Percentiles rank a stretch among this genome's conserved stretches.
These are phyloP conservation scores for Macrostomum lignano DNA, from an alignment of 1,140 invertebrate genomes.

Conservation along the genomic window DNA sequence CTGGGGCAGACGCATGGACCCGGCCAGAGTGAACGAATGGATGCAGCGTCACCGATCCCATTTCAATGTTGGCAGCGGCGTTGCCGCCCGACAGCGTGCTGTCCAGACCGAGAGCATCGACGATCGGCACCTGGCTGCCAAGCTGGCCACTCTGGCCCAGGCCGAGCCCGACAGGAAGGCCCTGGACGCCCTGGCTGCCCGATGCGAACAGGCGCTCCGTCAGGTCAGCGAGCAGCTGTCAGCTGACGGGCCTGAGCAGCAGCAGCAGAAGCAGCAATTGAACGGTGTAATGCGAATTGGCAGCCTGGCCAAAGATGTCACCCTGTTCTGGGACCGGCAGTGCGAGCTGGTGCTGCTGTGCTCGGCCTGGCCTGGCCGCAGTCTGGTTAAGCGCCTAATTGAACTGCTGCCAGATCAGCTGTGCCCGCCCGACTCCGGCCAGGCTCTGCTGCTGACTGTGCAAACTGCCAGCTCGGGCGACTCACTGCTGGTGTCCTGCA, in stretches of 20 bases:
- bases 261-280: too few species aligned
- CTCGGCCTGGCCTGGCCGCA: conserved; percentile 60
- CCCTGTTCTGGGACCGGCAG: conserved; percentile 56
- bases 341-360: conserved; percentile 74
- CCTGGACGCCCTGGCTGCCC: conserved; percentile 62
- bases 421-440: too few species aligned
- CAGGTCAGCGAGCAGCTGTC: conserved; percentile 61
- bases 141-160: conserved; percentile 70
- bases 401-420: conserved; percentile 48
- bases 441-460: too few species aligned
- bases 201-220: conserved; percentile 70
- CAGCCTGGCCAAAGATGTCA: conserved; percentile 61
- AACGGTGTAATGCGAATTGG: conserved; percentile 90
- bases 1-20: too few species aligned
- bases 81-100: too few species aligned
- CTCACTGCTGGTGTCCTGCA: too few species aligned
- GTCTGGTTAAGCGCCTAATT: conserved; percentile 52
- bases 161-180: conserved; percentile 52
- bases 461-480: too few species aligned
- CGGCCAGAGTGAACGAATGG: too few species aligned
- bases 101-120: conserved; percentile 57
- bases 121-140: conserved; percentile 67
- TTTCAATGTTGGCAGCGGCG: too few species aligned
- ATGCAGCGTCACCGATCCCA: too few species aligned
- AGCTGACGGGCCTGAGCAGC: conserved; percentile 21